Base-by-base conservation (phyloP, 2,113 vertebrate species). In the Melanerpes aurifrons region DNA sequence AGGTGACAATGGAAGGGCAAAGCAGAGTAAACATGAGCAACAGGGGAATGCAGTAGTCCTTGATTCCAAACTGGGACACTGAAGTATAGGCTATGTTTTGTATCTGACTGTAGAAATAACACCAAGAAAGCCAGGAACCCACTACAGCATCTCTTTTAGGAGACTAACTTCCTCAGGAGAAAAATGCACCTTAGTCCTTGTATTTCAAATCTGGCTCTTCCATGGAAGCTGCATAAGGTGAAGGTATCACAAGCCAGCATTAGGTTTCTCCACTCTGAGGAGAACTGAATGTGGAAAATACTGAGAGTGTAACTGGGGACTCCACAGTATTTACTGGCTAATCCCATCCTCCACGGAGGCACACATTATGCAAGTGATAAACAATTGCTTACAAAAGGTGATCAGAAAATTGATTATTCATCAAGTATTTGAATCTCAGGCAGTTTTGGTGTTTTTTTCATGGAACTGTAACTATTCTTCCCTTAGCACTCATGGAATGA, bases 391-490 rank as follows among this genome's bases (percentile, higher is more conserved):
- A 72, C 8, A 9, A 90, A 94, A 90, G 15, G 47, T 79, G 31
- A 74, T 89, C 37, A 82, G 61, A 93, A 95, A 87, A 70, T 56
- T 31, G 54, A 80, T 85, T 92, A 74, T 71, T 68, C 57, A 89
- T 89, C 82, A 87, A 31, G 15, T 71, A 67, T 89, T 86, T 93
- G 48, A 87, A 66, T 57, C 32, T 50, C 50, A 85, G 86, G 45
- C 22, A 87, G 78, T 74, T 47, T 57, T 83, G 26, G 5, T 1
- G 13, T 18, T 59, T 32, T 64, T 89, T 86, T 70, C 86, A 37
- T 73, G 7, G 40, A 73, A 73, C 63, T 63, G 16, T 59, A 92
- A 84, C 25, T 75, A 1, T 67, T 76, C 50, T 81, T 88, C 66
- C 45, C 35, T 76, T 77, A 53, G 45, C 24, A 37, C 5, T 77